A percentile compares a stretch with the other conserved stretches of the same genome.
phyloP scores from a whole-genome alignment of 1,140 invertebrate genomes.

The Scaptomyza hsui region DNA sequence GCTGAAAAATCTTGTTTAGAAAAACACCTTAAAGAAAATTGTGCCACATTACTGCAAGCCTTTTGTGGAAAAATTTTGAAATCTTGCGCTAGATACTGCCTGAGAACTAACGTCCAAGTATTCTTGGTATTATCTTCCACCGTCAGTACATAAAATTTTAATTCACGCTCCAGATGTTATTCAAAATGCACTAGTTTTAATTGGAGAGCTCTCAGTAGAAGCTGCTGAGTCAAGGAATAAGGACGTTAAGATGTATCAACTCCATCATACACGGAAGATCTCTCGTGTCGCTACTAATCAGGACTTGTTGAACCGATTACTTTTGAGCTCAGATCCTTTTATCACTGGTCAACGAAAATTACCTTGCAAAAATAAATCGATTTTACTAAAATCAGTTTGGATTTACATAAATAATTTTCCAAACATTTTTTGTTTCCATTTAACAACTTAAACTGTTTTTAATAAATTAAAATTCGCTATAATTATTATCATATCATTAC shows the following conservation, averaged over 20 bases:
- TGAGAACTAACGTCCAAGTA: constrained; percentile 14
- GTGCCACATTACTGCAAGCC: constrained; percentile 17
- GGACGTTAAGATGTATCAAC: constrained; percentile 24
- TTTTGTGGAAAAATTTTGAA: constrained; percentile 24
- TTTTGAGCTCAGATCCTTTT: constrained; percentile 7
- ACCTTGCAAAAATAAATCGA: constrained; percentile 1
- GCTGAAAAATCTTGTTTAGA: constrained; percentile 7
- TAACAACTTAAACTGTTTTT: too few species aligned
- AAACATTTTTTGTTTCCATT: too few species aligned
- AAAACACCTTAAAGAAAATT: constrained; percentile 13
- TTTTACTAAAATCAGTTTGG: neutral
- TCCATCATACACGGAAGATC: too few species aligned
- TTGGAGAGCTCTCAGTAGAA: constrained; percentile 27
- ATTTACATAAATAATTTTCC: constrained; percentile 2
- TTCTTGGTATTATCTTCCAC: constrained; percentile 22
- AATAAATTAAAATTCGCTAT: too few species aligned
- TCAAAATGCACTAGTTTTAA: too few species aligned
- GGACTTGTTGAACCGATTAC: too few species aligned
- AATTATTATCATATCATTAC: too few species aligned
- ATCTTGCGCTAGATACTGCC: constrained; percentile 23
- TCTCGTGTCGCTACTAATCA: too few species aligned
- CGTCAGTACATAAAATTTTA: constrained; percentile 24
- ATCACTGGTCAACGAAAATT: constrained; percentile 20
- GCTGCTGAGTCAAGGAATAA: too few species aligned
- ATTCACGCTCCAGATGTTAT: constrained; percentile 19